Conservation (phyloP, 2,888 invertebrate species). For the Subacronicta megacephala region DNA sequence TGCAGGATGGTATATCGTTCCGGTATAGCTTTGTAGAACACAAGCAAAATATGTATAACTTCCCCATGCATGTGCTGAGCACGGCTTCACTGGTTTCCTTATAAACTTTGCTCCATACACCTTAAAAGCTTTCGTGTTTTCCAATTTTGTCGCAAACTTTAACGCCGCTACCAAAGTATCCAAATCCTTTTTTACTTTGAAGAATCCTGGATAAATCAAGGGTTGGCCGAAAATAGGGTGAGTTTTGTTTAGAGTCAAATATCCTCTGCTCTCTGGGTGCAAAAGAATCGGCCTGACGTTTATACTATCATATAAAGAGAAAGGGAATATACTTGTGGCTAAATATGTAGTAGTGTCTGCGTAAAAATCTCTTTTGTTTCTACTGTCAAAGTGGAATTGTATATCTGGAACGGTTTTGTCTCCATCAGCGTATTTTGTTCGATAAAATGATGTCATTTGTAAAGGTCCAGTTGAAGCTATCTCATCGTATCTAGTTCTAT, state of each 20-base stretch:
- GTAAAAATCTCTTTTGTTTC: slow-evolving; percentile 87
- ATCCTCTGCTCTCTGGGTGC: slow-evolving; percentile 90
- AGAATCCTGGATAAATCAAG: slow-evolving; percentile 92
- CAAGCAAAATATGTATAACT: slow-evolving; percentile 92
- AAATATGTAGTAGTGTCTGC: slow-evolving; percentile 86
- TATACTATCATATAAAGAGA: slow-evolving; percentile 90
- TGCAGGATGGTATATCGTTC: slow-evolving; percentile 85
- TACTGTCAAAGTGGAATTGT: slow-evolving; percentile 91
- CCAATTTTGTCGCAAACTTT: slow-evolving; percentile 87
- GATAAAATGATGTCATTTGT: slow-evolving; percentile 89
- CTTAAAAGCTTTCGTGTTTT: slow-evolving; percentile 88
- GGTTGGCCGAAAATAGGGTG: slow-evolving; percentile 93
- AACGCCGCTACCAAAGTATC: slow-evolving; percentile 90
- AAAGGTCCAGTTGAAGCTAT: slow-evolving; percentile 88
- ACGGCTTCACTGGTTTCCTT: slow-evolving; percentile 88
- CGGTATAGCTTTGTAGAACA: slow-evolving; percentile 90
- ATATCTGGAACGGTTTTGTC: slow-evolving; percentile 90
- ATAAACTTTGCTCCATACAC: slow-evolving; percentile 88
- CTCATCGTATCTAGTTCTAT: slow-evolving; percentile 73
- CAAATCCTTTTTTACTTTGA: slow-evolving; percentile 90
- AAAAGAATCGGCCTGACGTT: slow-evolving; percentile 90
- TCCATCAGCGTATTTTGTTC: slow-evolving; percentile 87
- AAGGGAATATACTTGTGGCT: slow-evolving; percentile 81
- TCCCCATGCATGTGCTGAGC: slow-evolving; percentile 87
- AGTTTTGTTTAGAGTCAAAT: slow-evolving; percentile 89